Conservation (phyloP, 64 coral and sea anemone species). For the Porites lutea region DNA sequence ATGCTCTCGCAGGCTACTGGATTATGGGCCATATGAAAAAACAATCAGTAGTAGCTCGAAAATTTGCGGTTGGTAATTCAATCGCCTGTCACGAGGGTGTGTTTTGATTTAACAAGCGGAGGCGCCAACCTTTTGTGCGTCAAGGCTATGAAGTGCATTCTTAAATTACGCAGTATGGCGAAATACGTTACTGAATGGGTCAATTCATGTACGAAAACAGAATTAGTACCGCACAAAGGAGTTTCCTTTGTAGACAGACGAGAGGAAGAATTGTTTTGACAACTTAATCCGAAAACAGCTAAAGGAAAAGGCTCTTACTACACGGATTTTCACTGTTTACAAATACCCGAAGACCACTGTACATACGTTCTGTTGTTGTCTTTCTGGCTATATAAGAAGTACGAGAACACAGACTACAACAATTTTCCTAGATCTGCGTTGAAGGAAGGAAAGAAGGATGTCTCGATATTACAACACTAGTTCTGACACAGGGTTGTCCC, state of each 20-base stretch:
- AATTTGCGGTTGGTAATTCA: background rate
- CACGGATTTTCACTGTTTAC: background rate
- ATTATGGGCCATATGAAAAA: background rate
- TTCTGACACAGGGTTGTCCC: constrained; percentile 32
- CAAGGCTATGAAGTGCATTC: constrained; percentile 3
- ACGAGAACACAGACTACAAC: background rate
- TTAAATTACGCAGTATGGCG: background rate
- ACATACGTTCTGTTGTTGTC: background rate
- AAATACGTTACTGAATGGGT: background rate
- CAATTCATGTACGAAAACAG: background rate
- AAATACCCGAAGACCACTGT: background rate
- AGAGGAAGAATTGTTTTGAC: background rate
- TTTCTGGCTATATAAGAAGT: background rate
- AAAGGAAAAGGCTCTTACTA: background rate
- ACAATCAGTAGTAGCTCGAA: background rate
- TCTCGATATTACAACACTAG: constrained; percentile 18
- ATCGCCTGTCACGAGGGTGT: constrained; percentile 16
- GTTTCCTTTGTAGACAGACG: background rate
- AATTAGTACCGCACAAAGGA: background rate
- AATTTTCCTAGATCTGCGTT: background rate
- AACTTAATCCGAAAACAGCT: background rate
- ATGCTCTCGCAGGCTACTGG: too few species aligned
- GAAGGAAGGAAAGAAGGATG: background rate
- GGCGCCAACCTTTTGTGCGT: background rate
- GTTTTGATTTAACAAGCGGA: constrained; percentile 8